Base-by-base conservation (phyloP, 1,140 invertebrate species). In the Zaprionus tsacasi region DNA sequence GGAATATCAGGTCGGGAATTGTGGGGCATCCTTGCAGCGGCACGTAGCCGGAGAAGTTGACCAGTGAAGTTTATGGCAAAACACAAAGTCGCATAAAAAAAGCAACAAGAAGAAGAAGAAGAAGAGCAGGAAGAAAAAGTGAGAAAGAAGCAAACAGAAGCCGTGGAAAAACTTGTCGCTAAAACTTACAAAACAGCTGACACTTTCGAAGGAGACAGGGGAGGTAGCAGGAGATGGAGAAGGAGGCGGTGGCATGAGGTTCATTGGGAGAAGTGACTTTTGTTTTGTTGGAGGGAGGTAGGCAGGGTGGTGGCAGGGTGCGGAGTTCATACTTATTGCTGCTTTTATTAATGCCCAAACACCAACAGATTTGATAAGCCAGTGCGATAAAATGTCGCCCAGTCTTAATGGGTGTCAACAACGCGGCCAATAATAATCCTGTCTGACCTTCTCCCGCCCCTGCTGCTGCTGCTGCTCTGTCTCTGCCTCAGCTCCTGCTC, bases 321-420 rank as follows among this genome's bases (percentile, higher is more conserved):
- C 21, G 15, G 0, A 0, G 27, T 43, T 11, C n/a, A 15, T 40
- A 43, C 70, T 67, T 82, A 76, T 74, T 83, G 82, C 63, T 74
- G 76, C 69, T 82, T 87, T 80, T 75, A 82, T 87, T 87, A 87
- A 86, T 81, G 72, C 71, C 78, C 55, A 70, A 86, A 73, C 43
- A 70, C 66, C 73, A 71, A 85, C 80, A 83, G 85, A 89, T 88
- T 88, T 88, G 83, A 89, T 88, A 88, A 88, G 81, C 78, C 74
- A 74, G 75, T 83, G 80, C 65, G 82, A 87, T 87, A 83, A 88
- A 88, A 83, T 88, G 81, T 69, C 58, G 78, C 74, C 74, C 85
- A 78, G 83, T 89, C 83, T 88, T 89, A 88, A 88, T 88, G 83
- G 83, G 78, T 81, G 85, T 88, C 83, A 88, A 80, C 73, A 87